Evolutionary conservation across 2,888 invertebrate genomes (phyloP).

Genomic region (Amphimallon solstitiale): DNA sequence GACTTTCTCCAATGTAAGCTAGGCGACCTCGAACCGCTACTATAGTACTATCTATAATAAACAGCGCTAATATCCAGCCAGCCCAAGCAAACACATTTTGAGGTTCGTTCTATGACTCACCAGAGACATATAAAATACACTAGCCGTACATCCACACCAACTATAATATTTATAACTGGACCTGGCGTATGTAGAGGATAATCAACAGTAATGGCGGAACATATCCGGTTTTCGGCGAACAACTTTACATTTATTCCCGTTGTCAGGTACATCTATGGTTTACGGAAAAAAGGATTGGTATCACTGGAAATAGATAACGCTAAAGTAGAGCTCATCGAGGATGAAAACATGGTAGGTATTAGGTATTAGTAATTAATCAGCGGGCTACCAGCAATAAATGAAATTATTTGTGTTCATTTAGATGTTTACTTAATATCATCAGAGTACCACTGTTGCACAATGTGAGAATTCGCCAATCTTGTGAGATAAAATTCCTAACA

Average conservation of each 20-base stretch:
- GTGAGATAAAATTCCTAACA: too few species aligned
- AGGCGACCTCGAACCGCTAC: conserved; percentile 10
- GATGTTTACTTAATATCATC: too few species aligned
- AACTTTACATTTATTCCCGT: neutral
- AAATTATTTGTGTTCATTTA: too few species aligned
- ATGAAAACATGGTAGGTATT: too few species aligned
- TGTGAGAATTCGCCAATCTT: too few species aligned
- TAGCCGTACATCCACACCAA: conserved; percentile 41
- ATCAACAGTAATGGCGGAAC: conserved; percentile 25
- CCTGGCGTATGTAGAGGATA: conserved; percentile 23
- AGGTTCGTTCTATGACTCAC: conserved; percentile 40
- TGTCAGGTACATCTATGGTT: neutral
- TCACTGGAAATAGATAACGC: too few species aligned
- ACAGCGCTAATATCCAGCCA: conserved; percentile 24
- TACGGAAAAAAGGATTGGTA: conserved; percentile 14
- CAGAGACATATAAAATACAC: conserved; percentile 44
- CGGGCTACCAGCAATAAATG: too few species aligned
- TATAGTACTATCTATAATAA: conserved; percentile 16
- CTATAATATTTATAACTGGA: conserved; percentile 43
- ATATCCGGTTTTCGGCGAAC: conserved; percentile 18
- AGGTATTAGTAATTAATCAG: too few species aligned
- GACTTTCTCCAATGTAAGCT: conserved; percentile 8
- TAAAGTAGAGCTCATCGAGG: too few species aligned
- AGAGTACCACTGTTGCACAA: too few species aligned
- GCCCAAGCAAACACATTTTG: conserved; percentile 25